Conservation (phyloP, 2,888 invertebrate species). For the Pomacea canaliculata region DNA sequence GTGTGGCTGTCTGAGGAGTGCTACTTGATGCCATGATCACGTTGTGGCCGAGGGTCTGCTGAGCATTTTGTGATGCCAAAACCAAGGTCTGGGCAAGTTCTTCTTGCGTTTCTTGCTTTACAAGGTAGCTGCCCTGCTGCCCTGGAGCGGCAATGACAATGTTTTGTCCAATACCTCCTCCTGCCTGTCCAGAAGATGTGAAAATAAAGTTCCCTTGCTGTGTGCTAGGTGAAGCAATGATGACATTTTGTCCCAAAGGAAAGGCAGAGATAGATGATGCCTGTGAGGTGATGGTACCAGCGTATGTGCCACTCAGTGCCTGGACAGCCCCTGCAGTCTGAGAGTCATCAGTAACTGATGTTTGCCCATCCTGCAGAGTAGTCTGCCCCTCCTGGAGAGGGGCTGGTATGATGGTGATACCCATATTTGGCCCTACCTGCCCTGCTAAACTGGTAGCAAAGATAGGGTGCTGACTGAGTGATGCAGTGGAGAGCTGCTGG, state of each 20-base stretch:
- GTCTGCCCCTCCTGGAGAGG: conserved; percentile 25
- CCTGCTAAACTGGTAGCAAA: conserved; percentile 27
- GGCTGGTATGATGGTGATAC: conserved; percentile 26
- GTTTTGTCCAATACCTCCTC: conserved; percentile 29
- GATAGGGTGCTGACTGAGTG: conserved; percentile 29
- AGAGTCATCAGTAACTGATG: conserved; percentile 15
- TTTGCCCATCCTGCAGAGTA: conserved; percentile 20
- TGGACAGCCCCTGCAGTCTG: conserved; percentile 9
- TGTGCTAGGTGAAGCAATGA: conserved; percentile 35
- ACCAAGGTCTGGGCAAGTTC: conserved; percentile 35
- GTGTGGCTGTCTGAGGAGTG: conserved; percentile 13
- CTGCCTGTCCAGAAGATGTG: conserved; percentile 23
- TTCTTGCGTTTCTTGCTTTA: conserved; percentile 32
- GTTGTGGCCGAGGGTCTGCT: conserved; percentile 31
- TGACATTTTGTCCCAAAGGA: conserved; percentile 37
- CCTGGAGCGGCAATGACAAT: conserved; percentile 35
- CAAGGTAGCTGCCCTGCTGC: conserved; percentile 33
- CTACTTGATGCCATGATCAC: conserved; percentile 15
- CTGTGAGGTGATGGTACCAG: conserved; percentile 10
- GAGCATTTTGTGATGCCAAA: conserved; percentile 34
- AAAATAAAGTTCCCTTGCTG: conserved; percentile 36
- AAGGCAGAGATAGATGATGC: conserved; percentile 25
- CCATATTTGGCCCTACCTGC: conserved; percentile 30
- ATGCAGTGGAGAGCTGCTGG: conserved; percentile 31
- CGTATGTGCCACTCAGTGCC: conserved; percentile 2